These are phyloP conservation scores for Crocodylus rhombifer DNA, from an alignment of 2,797 vertebrate genomes.

Conservation along the genomic window DNA sequence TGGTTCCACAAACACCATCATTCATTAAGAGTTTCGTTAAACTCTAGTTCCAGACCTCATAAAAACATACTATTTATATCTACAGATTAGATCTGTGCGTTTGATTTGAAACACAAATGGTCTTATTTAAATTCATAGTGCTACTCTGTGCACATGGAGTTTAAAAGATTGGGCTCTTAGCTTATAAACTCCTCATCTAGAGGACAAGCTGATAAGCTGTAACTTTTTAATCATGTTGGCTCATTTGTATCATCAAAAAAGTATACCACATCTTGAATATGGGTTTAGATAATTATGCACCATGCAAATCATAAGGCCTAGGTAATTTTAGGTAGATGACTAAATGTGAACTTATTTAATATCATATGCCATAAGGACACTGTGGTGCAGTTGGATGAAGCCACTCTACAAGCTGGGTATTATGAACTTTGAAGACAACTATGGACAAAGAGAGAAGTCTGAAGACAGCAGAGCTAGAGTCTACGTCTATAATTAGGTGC, in stretches of 20 bases:
- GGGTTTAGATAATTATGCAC: not conserved
- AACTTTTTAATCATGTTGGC: not conserved
- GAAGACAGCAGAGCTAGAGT: not conserved
- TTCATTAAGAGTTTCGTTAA: not conserved
- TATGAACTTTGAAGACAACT: not conserved
- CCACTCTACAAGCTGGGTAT: not conserved
- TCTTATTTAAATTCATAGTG: not conserved
- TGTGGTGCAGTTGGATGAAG: not conserved
- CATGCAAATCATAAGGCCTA: not conserved
- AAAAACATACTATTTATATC: not conserved
- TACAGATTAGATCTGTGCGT: not conserved
- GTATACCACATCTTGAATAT: not conserved
- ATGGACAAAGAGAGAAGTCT: not conserved
- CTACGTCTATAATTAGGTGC: no score
- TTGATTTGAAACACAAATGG: no score
- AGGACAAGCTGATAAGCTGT: not conserved
- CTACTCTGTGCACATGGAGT: not conserved
- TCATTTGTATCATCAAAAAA: not conserved
- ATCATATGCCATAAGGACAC: not conserved
- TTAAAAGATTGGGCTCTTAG: not conserved
- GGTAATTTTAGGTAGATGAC: not conserved
- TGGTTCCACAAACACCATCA: not conserved
- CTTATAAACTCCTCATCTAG: not conserved
- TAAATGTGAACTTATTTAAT: fast-evolving
- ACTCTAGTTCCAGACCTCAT: not conserved